These are phyloP conservation scores for Pomacea maculata DNA, from an alignment of 1,140 invertebrate genomes.

Conservation along the genomic window DNA sequence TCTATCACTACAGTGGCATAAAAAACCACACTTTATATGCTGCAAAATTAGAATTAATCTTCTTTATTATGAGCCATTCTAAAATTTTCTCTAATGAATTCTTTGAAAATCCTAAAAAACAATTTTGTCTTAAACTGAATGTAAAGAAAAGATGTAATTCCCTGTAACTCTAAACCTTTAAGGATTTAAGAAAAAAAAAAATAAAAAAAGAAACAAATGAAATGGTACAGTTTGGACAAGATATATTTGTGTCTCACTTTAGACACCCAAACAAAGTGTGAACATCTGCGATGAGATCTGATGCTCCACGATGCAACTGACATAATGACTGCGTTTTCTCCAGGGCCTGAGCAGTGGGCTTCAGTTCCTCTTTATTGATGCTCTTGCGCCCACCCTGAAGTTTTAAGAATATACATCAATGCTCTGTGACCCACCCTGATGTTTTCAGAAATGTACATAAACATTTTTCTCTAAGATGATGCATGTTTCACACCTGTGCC, in stretches of 20 bases:
- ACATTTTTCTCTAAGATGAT: neutral
- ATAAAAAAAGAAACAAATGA: neutral
- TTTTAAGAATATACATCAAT: slow-evolving; percentile 29
- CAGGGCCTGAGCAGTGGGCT: slow-evolving; percentile 88
- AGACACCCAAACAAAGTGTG: slow-evolving; percentile 85
- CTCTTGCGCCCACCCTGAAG: slow-evolving; percentile 39
- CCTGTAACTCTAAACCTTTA: no score
- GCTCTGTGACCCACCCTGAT: slow-evolving; percentile 34
- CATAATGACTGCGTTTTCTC: slow-evolving; percentile 94
- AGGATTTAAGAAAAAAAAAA: neutral
- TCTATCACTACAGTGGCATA: no score
- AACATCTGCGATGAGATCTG: slow-evolving; percentile 85
- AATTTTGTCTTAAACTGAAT: no score
- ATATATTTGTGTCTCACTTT: slow-evolving; percentile 68
- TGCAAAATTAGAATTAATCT: no score
- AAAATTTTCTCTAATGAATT: no score
- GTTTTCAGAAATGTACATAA: neutral
- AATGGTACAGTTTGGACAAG: neutral
- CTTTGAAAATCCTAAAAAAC: no score
- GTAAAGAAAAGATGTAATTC: no score
- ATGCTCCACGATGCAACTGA: slow-evolving; percentile 88
- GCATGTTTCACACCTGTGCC: neutral
- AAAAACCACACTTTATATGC: no score
- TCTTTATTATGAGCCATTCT: no score
- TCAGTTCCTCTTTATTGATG: slow-evolving; percentile 77